A percentile compares a stretch with the other conserved stretches of the same genome.
Evolutionary conservation across 2,888 invertebrate genomes (phyloP).

Genomic region (Loripinus fragilis): DNA sequence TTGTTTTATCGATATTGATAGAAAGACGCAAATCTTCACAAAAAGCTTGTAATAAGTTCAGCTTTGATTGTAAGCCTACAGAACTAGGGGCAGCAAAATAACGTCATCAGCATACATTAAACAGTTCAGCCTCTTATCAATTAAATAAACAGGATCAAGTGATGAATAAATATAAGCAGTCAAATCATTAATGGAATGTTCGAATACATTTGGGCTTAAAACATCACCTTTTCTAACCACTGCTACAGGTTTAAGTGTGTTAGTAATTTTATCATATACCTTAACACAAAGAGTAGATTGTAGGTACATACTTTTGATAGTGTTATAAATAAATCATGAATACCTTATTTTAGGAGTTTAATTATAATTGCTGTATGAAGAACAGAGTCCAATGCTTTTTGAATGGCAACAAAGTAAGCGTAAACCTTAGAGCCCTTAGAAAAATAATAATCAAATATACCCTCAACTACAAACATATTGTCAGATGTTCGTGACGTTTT

Average conservation of each 20-base stretch:
- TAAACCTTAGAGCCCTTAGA: no score
- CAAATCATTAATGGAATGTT: constrained; percentile 17
- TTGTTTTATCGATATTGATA: no score
- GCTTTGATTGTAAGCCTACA: no score
- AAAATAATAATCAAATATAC: no score
- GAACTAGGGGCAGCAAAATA: no score
- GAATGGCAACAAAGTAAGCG: background rate
- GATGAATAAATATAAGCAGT: background rate
- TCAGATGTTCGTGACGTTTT: constrained; percentile 11
- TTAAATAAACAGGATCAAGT: background rate
- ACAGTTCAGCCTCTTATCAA: background rate
- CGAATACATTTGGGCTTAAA: constrained; percentile 20
- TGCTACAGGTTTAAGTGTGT: background rate
- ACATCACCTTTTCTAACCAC: constrained; percentile 20
- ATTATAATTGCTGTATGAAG: constrained; percentile 7
- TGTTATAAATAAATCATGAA: background rate
- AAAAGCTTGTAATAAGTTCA: no score
- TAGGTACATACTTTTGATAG: constrained; percentile 4
- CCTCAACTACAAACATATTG: constrained; percentile 1
- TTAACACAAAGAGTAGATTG: background rate
- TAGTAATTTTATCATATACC: background rate
- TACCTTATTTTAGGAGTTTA: no score
- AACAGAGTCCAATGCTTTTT: constrained; percentile 23
- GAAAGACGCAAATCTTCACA: no score
- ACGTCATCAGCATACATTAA: no score